Evolutionary conservation across 2,888 invertebrate genomes (phyloP).

Genomic region (Lymantria dispar): DNA sequence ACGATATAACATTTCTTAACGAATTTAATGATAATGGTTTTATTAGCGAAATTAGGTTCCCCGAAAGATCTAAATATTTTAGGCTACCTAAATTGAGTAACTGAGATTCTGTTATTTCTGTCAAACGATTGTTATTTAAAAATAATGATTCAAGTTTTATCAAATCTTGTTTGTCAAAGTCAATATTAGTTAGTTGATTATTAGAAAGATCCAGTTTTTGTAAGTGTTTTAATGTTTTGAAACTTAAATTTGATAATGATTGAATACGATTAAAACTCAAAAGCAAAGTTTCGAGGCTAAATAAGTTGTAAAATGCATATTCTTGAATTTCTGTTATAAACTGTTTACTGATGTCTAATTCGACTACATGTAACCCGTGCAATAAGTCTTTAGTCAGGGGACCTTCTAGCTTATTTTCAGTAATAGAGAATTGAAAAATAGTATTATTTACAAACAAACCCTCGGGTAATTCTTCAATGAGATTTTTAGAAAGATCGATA

Average conservation of each 20-base stretch:
- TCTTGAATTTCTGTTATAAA: constrained; percentile 47
- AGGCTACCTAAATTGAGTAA: constrained; percentile 43
- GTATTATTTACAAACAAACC: constrained; percentile 49
- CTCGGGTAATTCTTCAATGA: constrained; percentile 45
- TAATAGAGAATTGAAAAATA: constrained; percentile 43
- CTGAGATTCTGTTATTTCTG: constrained; percentile 37
- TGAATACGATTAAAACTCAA: constrained; percentile 52
- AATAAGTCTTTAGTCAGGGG: constrained; percentile 50
- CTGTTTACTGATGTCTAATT: constrained; percentile 52
- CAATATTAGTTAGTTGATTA: constrained; percentile 47
- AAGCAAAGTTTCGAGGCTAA: constrained; percentile 36
- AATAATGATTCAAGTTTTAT: constrained; percentile 39
- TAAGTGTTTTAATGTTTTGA: constrained; percentile 41
- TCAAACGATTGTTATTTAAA: constrained; percentile 48
- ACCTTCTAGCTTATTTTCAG: constrained; percentile 48
- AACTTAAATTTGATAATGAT: constrained; percentile 41
- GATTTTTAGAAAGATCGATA: constrained; percentile 51
- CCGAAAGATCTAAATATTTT: constrained; percentile 54
- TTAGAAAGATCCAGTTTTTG: constrained; percentile 49
- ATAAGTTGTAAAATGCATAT: constrained; percentile 51
- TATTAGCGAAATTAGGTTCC: constrained; percentile 52
- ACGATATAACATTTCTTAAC: constrained; percentile 42
- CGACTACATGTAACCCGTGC: constrained; percentile 45
- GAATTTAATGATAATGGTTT: constrained; percentile 45
- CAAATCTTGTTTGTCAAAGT: constrained; percentile 50